phyloP scores from a whole-genome alignment of 2,888 invertebrate genomes.

The Hirtodrosophila alboralis region DNA sequence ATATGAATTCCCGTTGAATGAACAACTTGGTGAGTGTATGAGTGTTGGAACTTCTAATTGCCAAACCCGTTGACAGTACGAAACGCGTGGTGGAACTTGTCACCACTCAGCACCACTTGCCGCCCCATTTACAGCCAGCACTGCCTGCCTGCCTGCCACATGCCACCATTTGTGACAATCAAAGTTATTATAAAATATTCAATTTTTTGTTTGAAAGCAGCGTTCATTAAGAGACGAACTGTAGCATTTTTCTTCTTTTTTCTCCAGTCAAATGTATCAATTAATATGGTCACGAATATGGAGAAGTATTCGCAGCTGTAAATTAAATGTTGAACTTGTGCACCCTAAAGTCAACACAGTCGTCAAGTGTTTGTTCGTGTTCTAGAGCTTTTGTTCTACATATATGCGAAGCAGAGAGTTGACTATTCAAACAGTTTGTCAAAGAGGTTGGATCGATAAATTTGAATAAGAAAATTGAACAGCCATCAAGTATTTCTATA shows the following conservation, averaged over 20 bases:
- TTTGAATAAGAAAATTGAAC: constrained; percentile 1
- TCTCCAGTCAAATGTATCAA: constrained; percentile 60
- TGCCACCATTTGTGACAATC: constrained; percentile 50
- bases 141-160: constrained; percentile 8
- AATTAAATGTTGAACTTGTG: constrained; percentile 59
- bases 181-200: constrained; percentile 44
- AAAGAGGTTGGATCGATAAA: constrained; percentile 39
- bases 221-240: constrained; percentile 38
- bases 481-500: too few species aligned
- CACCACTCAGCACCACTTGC: constrained; percentile 58
- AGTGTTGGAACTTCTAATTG: constrained; percentile 36
- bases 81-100: constrained; percentile 33
- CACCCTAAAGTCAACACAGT: constrained; percentile 44
- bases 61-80: constrained; percentile 53
- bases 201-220: constrained; percentile 37
- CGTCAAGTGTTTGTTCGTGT: constrained; percentile 69
- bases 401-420: constrained; percentile 25
- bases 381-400: constrained; percentile 59
- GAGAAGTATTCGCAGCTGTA: constrained; percentile 37
- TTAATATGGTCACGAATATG: constrained; percentile 59
- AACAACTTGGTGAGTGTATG: constrained; percentile 10
- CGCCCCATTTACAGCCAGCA: constrained; percentile 46
- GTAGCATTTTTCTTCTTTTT: constrained; percentile 24
- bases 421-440: constrained; percentile 15
- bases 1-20: constrained; percentile 25